A percentile compares a stretch with the other conserved stretches of the same genome.
These are phyloP conservation scores for Gorsachius magnificus DNA, from an alignment of 2,797 vertebrate species.

Conservation along the genomic window DNA sequence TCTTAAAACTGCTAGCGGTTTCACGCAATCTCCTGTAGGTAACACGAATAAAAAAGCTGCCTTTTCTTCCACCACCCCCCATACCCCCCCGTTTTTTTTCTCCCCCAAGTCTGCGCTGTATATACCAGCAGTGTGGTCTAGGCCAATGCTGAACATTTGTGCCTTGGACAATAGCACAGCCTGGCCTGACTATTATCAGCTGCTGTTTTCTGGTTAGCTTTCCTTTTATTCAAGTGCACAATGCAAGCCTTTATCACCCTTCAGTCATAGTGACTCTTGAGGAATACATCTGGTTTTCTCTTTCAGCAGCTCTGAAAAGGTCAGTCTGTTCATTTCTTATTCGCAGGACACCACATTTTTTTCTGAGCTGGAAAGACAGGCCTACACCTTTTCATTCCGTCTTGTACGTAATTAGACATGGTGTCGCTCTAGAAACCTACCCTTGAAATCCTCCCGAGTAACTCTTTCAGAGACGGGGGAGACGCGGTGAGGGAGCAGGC, in stretches of 20 bases:
- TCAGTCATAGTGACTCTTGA: slow-evolving; percentile 85
- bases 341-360: slow-evolving; percentile 76
- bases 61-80: background rate
- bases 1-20: slow-evolving; percentile 69
- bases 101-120: slow-evolving; percentile 63
- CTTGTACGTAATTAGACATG: slow-evolving; percentile 79
- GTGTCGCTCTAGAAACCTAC: slow-evolving; percentile 76
- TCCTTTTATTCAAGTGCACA: slow-evolving; percentile 82
- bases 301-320: slow-evolving; percentile 84
- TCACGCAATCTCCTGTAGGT: slow-evolving; percentile 68
- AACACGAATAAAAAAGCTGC: slow-evolving; percentile 47
- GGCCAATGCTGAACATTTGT: slow-evolving; percentile 82
- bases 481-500: background rate
- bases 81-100: background rate
- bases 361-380: slow-evolving; percentile 81
- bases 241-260: slow-evolving; percentile 81
- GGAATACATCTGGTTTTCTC: slow-evolving; percentile 86
- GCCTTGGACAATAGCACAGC: slow-evolving; percentile 82
- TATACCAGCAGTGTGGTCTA: slow-evolving; percentile 82
- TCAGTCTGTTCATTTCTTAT: slow-evolving; percentile 86
- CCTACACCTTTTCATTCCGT: slow-evolving; percentile 79
- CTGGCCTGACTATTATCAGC: slow-evolving; percentile 83
- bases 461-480: slow-evolving; percentile 59
- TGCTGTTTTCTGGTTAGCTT: slow-evolving; percentile 85
- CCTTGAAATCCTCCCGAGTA: slow-evolving; percentile 68